A percentile compares a stretch with the other conserved stretches of the same genome.
phyloP scores from a whole-genome alignment of 2,797 vertebrate genomes.

The Gallirallus australis region DNA sequence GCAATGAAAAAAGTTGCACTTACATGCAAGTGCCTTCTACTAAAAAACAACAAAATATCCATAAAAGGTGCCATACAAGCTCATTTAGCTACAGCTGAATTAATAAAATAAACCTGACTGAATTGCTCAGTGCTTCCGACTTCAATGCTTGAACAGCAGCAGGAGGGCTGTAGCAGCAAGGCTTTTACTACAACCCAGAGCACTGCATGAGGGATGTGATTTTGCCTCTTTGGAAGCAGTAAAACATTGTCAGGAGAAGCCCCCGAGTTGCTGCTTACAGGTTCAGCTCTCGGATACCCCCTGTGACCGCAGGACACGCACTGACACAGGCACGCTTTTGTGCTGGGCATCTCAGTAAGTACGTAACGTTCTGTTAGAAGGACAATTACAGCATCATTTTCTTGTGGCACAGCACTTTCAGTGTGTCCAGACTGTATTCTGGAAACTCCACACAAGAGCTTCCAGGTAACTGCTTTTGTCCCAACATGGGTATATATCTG shows the following conservation, averaged over 20 bases:
- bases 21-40: not conserved
- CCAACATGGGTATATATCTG: not conserved
- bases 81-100: not conserved
- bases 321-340: not conserved
- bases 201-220: fast-evolving
- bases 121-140: not conserved
- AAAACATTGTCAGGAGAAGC: not conserved
- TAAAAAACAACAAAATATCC: not conserved
- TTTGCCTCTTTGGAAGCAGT: not conserved
- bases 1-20: not conserved
- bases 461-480: not conserved
- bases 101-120: not conserved
- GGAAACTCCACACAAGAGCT: not conserved
- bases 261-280: not conserved
- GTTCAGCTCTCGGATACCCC: not conserved
- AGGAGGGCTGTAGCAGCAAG: not conserved
- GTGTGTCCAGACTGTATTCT: not conserved
- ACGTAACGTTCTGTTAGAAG: not conserved
- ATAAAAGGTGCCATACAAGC: not conserved
- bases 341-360: not conserved
- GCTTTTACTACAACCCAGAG: not conserved
- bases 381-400: not conserved
- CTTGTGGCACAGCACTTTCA: not conserved
- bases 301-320: not conserved
- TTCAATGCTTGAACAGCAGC: not conserved